phyloP scores from a whole-genome alignment of 2,113 vertebrate species.

The Ceuthmochares aereus region DNA sequence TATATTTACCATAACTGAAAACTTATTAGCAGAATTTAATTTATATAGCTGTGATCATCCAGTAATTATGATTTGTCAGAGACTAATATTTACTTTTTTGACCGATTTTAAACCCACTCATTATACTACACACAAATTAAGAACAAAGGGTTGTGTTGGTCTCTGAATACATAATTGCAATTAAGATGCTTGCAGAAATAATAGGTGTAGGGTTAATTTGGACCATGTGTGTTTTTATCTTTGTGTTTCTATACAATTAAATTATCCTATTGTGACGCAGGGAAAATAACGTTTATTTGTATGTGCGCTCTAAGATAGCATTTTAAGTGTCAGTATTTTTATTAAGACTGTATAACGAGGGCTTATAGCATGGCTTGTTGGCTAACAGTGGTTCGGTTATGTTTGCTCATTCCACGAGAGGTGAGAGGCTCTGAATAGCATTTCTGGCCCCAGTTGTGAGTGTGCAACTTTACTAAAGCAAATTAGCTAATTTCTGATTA shows the following conservation, averaged over 20 bases:
- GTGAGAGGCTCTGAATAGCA: neutral
- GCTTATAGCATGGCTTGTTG: neutral
- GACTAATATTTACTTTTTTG: constrained; percentile 31
- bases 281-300: neutral
- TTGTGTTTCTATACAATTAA: neutral
- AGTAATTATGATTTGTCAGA: neutral
- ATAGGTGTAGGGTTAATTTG: constrained; percentile 31
- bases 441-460: neutral
- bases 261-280: neutral
- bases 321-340: neutral
- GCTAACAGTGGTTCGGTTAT: neutral
- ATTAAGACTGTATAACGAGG: neutral
- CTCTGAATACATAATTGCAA: neutral
- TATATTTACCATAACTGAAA: neutral
- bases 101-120: constrained; percentile 10
- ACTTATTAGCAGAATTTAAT: neutral
- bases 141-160: neutral
- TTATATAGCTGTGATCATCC: neutral
- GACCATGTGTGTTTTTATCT: neutral
- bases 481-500: neutral
- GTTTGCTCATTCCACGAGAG: neutral
- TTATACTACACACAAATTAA: neutral
- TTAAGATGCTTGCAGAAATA: neutral
- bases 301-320: neutral
- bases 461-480: neutral